Percentiles rank a stretch among this genome's conserved stretches.
phyloP scores from a whole-genome alignment of 2,888 invertebrate species.

The Escarpia spicata region DNA sequence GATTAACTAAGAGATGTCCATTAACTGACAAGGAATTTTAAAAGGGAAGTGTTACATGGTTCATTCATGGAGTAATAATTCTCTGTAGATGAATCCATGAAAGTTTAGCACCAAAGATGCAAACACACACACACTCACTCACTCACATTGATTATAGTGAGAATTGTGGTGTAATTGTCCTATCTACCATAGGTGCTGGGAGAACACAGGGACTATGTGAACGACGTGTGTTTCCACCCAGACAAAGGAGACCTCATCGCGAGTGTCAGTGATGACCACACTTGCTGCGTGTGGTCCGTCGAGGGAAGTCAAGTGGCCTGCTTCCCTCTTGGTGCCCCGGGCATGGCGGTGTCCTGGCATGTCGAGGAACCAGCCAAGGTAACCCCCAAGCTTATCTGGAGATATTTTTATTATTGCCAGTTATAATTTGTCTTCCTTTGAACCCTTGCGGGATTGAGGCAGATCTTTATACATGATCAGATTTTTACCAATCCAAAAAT shows the following conservation, averaged over 20 bases:
- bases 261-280: conserved; percentile 81
- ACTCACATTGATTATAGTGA: no score
- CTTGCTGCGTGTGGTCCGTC: conserved; percentile 75
- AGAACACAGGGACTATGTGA: conserved; percentile 77
- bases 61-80: no score
- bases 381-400: not conserved
- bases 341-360: conserved; percentile 74
- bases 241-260: conserved; percentile 75
- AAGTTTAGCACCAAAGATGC: no score
- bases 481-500: no score
- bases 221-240: conserved; percentile 77
- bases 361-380: conserved; percentile 75
- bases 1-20: no score
- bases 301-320: conserved; percentile 70
- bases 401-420: no score
- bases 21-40: no score
- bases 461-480: no score
- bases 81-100: no score
- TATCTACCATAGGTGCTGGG: conserved; percentile 67
- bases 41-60: no score
- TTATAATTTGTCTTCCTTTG: not conserved
- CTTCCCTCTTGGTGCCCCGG: conserved; percentile 75
- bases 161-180: conserved; percentile 14
- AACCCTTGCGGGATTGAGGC: no score
- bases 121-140: no score